Conservation (phyloP, 2,888 invertebrate species). For the Octonoba sinensis region DNA sequence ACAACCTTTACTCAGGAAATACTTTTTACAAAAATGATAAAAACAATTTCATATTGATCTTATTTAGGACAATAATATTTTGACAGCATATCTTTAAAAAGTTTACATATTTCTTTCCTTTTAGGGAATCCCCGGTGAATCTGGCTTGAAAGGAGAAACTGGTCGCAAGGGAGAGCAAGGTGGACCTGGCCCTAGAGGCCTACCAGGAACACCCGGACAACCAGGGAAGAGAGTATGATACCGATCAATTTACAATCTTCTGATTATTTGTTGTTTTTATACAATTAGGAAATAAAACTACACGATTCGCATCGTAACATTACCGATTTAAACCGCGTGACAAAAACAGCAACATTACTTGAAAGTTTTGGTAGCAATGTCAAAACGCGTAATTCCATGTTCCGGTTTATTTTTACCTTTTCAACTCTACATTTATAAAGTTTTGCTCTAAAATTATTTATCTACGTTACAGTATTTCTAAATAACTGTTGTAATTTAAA, state of each 20-base stretch:
- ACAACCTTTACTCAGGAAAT: too few species aligned
- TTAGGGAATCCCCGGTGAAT: constrained; percentile 77
- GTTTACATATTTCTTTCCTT: not conserved
- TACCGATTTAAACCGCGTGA: too few species aligned
- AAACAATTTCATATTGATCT: too few species aligned
- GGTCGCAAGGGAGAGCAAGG: constrained; percentile 78
- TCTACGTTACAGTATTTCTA: too few species aligned
- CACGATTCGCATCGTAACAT: not conserved
- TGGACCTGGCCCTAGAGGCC: constrained; percentile 78
- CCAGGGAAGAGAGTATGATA: constrained; percentile 74
- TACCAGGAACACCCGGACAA: constrained; percentile 64
- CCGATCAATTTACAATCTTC: not conserved
- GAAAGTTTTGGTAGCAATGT: not conserved
- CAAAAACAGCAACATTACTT: too few species aligned
- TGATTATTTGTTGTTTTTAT: not conserved
- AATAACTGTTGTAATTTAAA: too few species aligned
- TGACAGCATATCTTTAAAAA: too few species aligned
- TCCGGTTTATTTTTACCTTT: too few species aligned
- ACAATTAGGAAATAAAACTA: not conserved
- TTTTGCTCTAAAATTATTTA: not conserved
- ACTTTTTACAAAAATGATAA: too few species aligned
- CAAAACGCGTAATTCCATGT: not conserved
- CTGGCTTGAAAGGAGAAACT: constrained; percentile 83
- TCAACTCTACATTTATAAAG: not conserved
- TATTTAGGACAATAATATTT: too few species aligned